Base-by-base conservation (phyloP, 2,888 invertebrate genomes). In the Limnephilus auricula region DNA sequence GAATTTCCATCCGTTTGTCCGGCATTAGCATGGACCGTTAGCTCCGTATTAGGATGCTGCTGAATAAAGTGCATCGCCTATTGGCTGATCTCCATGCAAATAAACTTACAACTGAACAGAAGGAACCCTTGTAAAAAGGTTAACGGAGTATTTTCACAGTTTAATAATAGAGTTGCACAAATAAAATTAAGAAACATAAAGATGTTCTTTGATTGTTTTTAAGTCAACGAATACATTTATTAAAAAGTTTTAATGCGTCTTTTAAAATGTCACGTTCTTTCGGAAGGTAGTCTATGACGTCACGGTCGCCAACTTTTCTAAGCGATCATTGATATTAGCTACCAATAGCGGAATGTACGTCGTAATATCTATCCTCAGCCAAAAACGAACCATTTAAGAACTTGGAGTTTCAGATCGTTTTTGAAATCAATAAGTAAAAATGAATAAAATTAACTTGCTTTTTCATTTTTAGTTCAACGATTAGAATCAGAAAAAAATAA, bases 1-100 rank as follows among this genome's bases (percentile, higher is more conserved):
- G 84, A 79, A 91, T 92, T 92, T 84, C 83, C 90, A 90, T 91
- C 88, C 92, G 91, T 90, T 90, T 89, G 92, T 90, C 86, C 86
- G 87, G 65, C 86, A 91, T 87, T 91, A 82, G 50, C 86, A 83
- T 50, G 65, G 45, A 31, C 79, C 78, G 91, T 65, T 90, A 90
- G 91, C 50, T 85, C 82, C 89, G 40, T 40, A 85, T 79, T 83
- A 83, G 82, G 83, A 50, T 32, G 83, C 83, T 90, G 85, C 37
- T 40, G 82, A 85, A 85, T 34, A 86, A 86, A 86, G 86, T 86
- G 86, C 86, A 86, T 15, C 31, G 86, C 86, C 86, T 65, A 50
- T 45, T 31, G 45, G 86, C 40, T n/a, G 86, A 50, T 65, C 65
- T 65, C 65, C 65, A 65, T 25, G 34, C 34, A 31, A 82, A 82